Evolutionary conservation across 1,140 invertebrate species (phyloP).

Genomic region (Ptiloglossa arizonensis): DNA sequence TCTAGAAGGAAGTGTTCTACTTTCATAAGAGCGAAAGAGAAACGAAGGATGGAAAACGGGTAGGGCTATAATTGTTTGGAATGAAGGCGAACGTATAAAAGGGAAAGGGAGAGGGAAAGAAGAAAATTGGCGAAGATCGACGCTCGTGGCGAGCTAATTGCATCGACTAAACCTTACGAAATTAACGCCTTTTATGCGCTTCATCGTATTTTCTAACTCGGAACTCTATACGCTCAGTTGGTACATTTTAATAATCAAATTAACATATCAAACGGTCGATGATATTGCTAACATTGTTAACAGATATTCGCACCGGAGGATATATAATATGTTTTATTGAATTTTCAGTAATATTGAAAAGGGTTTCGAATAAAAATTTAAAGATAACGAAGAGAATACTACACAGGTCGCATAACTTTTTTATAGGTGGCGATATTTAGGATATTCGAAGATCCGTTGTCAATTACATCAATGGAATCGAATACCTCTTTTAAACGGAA

Average conservation of each 20-base stretch:
- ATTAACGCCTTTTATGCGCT: background rate
- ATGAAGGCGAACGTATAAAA: slow-evolving; percentile 36
- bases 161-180: slow-evolving; percentile 2
- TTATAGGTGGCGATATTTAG: no score
- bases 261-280: no score
- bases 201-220: background rate
- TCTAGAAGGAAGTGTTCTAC: slow-evolving; percentile 73
- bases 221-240: background rate
- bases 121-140: slow-evolving; percentile 26
- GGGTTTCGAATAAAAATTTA: no score
- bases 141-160: slow-evolving; percentile 34
- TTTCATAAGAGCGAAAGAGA: slow-evolving; percentile 62
- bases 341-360: no score
- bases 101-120: slow-evolving; percentile 4
- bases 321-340: no score
- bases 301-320: no score
- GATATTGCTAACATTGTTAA: no score
- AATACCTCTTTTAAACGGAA: no score
- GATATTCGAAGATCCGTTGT: no score
- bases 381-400: no score
- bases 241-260: background rate
- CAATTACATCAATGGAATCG: no score
- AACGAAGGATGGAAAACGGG: slow-evolving; percentile 54
- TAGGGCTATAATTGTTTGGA: slow-evolving; percentile 49
- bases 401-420: no score